Evolutionary conservation across 2,113 vertebrate genomes (phyloP), one percentile per base, ranked within the genome.

Genomic region (Sardina pilchardus): DNA sequence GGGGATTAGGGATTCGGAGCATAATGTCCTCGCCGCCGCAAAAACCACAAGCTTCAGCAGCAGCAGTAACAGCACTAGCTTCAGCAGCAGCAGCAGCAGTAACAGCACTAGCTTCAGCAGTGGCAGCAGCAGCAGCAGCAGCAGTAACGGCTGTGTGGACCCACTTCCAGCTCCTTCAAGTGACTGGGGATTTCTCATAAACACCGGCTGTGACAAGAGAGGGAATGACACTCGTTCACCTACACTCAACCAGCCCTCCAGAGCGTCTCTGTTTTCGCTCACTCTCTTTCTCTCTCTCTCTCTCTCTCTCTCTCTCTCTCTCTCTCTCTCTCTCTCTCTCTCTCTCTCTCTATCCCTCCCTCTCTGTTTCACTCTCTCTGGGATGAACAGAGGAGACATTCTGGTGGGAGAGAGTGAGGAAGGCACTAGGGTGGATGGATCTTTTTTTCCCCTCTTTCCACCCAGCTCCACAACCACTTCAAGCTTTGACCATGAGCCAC

Each of bases 1-100:
- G 89, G 90, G 91, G 91, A 93, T 91, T 93, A 93, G 89, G 87
- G 90, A 90, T 85, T 86, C 75, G 87, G 84, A 19, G 86, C 84
- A 82, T 82, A 87, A 89, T 91, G 88, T 90, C 90, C 88, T 71
- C 67, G 90, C 88, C 84, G 83, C 86, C 17, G 21, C 86, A 87
- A 90, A 88, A 90, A 88, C 83, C 1, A 86, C 89, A n/a, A 83
- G 44, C 34, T 45, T 14, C 9, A 17, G 59, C 56, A n/a, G 82
- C 26, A 26, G 17, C 44, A 50, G 1, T n/a, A n/a, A n/a, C n/a
- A n/a, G n/a, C n/a, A n/a, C n/a, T n/a, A n/a, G n/a, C n/a, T n/a
- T n/a, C 81, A 21, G 12, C 26, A 50, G 90, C 89, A 8, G 26
- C 63, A 71, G 63, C 71, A 78, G n/a, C n/a, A n/a, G n/a, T n/a